Evolutionary conservation across 2,797 vertebrate species (phyloP), one percentile per base, ranked within the genome.

Genomic region (Clarias laeviceps): DNA sequence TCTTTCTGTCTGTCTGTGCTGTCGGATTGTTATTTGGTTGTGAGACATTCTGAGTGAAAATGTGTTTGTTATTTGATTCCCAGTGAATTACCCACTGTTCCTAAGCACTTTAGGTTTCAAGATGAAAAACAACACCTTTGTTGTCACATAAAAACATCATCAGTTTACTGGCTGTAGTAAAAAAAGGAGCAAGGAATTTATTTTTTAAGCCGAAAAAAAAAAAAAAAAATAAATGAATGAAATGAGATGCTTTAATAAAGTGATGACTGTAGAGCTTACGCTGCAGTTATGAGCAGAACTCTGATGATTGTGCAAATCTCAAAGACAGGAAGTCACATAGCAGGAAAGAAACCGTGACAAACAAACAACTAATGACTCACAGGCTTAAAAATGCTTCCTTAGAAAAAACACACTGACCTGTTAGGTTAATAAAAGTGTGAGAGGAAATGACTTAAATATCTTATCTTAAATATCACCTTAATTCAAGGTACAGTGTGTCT

Each of bases 231-330:
- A 56, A 34, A 61, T 12, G 2, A 78, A 22, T 61, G 5, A 6
- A 22, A 12, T 4, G 74, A 34, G 27, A 65, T 14, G 37, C 15
- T 40, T 8, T 74, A 20, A 74, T 32, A 22, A 29, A 2, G 27
- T 65, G 59, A 66, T 65, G 57, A 82, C 50, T 45, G 40, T 83
- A 70, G 82, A 62, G 32, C 72, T 22, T 73, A 18, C 24, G 12
- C n/a, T 62, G 50, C 73, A 82, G 82, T 61, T 64, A 81, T 81
- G 57, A 80, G 29, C 11, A 66, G 70, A 82, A 77, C 79, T 37
- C 6, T 82, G 72, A 87, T 84, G 84, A 87, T 69, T 77, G 32
- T 77, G n/a, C 84, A 76, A 34, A 54, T 69, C 77, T 81, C 27
- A 82, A 34, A 70, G 61, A 76, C 70, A 70, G 80, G 73, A 50